Conservation (phyloP, 2,113 vertebrate species). For the Tupaia tana region DNA sequence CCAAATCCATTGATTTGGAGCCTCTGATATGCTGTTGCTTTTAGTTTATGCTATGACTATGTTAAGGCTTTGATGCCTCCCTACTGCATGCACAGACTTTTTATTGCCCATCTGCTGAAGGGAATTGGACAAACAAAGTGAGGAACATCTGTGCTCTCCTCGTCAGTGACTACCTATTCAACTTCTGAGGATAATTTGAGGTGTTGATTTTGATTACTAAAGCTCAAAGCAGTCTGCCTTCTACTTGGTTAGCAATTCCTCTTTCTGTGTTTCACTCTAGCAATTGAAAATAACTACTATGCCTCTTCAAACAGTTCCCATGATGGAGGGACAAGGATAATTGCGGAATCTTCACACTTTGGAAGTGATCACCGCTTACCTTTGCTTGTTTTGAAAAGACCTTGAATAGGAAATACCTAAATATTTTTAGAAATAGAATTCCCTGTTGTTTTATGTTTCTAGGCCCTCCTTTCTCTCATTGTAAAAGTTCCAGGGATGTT, state of each 20-base stretch:
- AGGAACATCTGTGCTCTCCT: conserved; percentile 56
- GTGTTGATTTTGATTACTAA: conserved; percentile 49
- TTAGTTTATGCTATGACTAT: conserved; percentile 40
- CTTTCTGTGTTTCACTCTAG: background rate
- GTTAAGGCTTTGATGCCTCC: conserved; percentile 24
- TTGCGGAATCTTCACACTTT: background rate
- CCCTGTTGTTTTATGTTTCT: background rate
- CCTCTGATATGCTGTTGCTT: conserved; percentile 7
- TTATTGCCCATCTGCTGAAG: conserved; percentile 72
- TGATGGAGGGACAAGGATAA: background rate
- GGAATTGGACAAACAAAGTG: conserved; percentile 68
- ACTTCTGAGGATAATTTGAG: conserved; percentile 53
- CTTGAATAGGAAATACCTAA: background rate
- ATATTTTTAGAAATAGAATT: background rate
- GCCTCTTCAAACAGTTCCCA: background rate
- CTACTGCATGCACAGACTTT: conserved; percentile 37
- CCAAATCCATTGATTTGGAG: conserved; percentile 42
- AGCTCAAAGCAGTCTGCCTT: conserved; percentile 20
- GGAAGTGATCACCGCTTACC: background rate
- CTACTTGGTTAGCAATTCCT: background rate
- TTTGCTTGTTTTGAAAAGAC: background rate
- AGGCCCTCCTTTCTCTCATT: background rate
- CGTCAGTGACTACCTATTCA: conserved; percentile 22
- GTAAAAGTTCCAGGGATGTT: background rate
- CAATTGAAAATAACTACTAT: background rate